Evolutionary conservation across 2,113 vertebrate genomes (phyloP).

Genomic region (Taurulus bubalis): DNA sequence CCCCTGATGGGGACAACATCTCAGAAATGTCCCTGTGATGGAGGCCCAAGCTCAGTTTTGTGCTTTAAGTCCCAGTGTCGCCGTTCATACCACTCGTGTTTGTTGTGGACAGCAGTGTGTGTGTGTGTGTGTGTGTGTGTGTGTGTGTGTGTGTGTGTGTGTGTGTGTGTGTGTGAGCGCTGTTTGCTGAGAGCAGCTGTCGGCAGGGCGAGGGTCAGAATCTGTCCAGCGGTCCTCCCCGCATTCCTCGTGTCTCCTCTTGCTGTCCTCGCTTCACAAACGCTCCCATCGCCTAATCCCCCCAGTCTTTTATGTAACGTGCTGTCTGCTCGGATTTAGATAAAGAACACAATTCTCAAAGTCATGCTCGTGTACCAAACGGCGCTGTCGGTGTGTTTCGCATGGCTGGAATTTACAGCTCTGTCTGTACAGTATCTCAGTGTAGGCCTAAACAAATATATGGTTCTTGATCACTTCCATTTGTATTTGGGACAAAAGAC

Average conservation of each 20-base stretch:
- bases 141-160: background rate
- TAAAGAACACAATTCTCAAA: constrained; percentile 6
- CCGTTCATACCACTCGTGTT: constrained; percentile 43
- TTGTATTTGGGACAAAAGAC: background rate
- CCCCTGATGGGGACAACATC: constrained; percentile 27
- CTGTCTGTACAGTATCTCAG: background rate
- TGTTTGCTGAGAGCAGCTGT: constrained; percentile 59
- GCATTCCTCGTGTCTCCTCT: constrained; percentile 54
- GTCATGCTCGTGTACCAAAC: background rate
- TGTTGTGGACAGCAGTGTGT: constrained; percentile 7
- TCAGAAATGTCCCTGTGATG: constrained; percentile 30
- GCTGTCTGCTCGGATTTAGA: constrained; percentile 37
- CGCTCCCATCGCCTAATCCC: constrained; percentile 51
- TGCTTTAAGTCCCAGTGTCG: background rate
- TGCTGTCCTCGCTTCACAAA: constrained; percentile 32
- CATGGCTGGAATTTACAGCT: background rate
- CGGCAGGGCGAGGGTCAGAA: constrained; percentile 34
- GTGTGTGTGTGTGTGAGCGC: background rate
- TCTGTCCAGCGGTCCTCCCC: constrained; percentile 30
- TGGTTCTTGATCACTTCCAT: background rate
- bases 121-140: background rate
- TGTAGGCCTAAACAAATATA: background rate
- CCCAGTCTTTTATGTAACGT: constrained; percentile 49
- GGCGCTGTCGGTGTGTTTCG: background rate
- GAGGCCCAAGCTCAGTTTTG: constrained; percentile 4